Evolutionary conservation across 2,888 invertebrate genomes (phyloP), one percentile per base, ranked within the genome.

Genomic region (Mythimna lalbum): DNA sequence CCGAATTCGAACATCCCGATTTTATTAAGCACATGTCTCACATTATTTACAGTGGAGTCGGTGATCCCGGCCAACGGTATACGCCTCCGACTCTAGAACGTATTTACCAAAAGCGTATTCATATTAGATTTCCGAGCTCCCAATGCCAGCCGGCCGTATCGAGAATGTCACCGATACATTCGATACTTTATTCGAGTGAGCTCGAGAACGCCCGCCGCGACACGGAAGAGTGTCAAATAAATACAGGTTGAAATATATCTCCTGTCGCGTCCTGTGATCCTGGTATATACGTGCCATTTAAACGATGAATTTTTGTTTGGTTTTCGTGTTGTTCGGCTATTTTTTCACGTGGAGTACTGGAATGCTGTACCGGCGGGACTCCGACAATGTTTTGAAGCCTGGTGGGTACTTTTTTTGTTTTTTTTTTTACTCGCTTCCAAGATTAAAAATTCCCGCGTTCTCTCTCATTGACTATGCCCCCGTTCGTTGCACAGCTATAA

Each of bases 21-120:
- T 90, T 91, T 91, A 92, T 92, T 89, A 90, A 89, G 85, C 82
- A 86, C 86, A 88, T 87, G 89, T 90, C 88, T 87, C 81, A 86
- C 88, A 88, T 90, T 91, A 92, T 91, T 91, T 91, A 90, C 88
- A 84, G 81, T 67, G 86, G 87, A 89, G 87, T 87, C 87, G 84
- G 87, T 88, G 90, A 89, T 89, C 89, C 87, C 84, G 71, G 69
- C 81, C 91, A 91, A 90, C 90, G 89, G 91, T 88, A 89, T 81
- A 87, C 88, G 88, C 91, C 86, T 86, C 77, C 91, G 87, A 86
- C 90, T 88, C 82, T 85, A 87, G 82, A 87, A 86, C 88, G 90
- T 93, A 93, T 94, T 93, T 90, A 89, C 94, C 93, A 92, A 93
- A 94, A 93, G 87, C 91, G 94, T 94, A 95, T 95, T 94, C 95